Evolutionary conservation across 53 echinoderm and acorn worm genomes (phyloP).

Genomic region (Holothuria scabra): DNA sequence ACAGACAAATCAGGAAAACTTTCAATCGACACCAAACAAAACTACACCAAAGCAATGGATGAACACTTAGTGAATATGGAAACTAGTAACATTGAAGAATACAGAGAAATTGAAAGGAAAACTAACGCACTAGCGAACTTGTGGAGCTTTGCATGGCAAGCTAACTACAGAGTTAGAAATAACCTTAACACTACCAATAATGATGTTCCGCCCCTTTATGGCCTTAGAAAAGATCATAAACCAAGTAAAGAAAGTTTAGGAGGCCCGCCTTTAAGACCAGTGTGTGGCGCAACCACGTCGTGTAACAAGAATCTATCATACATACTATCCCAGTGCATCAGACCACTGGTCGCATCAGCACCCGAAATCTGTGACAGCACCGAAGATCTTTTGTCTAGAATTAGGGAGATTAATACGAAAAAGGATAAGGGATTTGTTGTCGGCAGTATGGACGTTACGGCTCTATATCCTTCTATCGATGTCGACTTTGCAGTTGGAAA

Average conservation of each 20-base stretch:
- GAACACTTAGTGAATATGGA: constrained; percentile 18
- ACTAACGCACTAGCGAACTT: constrained; percentile 1
- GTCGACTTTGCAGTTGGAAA: not conserved
- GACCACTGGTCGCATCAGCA: not conserved
- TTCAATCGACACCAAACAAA: not conserved
- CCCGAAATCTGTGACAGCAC: constrained; percentile 37
- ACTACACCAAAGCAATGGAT: constrained; percentile 13
- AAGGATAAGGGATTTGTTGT: not conserved
- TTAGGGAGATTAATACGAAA: not conserved
- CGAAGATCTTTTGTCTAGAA: constrained; percentile 39
- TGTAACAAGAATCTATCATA: constrained; percentile 37
- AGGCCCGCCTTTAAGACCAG: constrained; percentile 35
- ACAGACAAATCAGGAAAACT: constrained; percentile 28
- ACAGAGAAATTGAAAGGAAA: constrained; percentile 25
- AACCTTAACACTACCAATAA: constrained; percentile 22
- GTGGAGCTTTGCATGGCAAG: constrained; percentile 3
- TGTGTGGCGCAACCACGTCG: constrained; percentile 46
- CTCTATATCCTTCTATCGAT: not conserved
- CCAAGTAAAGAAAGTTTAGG: not conserved
- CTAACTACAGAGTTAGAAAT: constrained; percentile 17
- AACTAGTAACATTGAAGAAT: not conserved
- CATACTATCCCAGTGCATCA: constrained; percentile 26
- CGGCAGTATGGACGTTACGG: constrained; percentile 26
- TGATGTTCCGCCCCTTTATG: constrained; percentile 45
- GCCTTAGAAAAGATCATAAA: constrained; percentile 52